Evolutionary conservation across 2,797 vertebrate species (phyloP).

Genomic region (Oceanodroma leucorhoa): DNA sequence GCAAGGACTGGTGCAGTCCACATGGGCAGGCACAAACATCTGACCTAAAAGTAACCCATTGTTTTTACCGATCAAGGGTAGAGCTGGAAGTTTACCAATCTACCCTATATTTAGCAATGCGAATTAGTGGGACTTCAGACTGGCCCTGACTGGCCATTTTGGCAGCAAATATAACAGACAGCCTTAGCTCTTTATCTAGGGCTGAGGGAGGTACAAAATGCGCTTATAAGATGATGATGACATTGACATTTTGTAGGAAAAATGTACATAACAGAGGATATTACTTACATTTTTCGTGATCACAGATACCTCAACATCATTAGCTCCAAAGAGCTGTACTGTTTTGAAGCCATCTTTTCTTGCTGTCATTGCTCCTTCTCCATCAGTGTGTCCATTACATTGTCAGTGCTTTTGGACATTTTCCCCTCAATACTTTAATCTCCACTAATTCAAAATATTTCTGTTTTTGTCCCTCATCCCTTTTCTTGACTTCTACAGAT

Average conservation of each 20-base stretch:
- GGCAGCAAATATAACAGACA: not conserved
- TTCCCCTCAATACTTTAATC: not conserved
- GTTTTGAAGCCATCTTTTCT: not conserved
- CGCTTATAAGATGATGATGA: not conserved
- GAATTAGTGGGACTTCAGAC: not conserved
- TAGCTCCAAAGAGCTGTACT: not conserved
- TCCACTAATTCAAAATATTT: not conserved
- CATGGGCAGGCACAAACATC: not conserved
- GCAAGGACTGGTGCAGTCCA: not conserved
- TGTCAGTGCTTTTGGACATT: not conserved
- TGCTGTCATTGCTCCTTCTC: not conserved
- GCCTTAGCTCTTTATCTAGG: not conserved
- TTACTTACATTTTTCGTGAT: conserved; percentile 31
- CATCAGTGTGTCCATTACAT: not conserved
- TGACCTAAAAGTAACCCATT: not conserved
- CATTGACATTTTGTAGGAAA: not conserved
- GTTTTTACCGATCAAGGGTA: not conserved
- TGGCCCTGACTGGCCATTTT: not conserved
- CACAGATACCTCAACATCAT: not conserved
- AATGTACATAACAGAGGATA: not conserved
- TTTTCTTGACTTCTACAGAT: conserved; percentile 48
- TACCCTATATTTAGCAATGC: not conserved
- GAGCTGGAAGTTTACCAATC: not conserved
- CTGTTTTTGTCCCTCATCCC: conserved; percentile 21
- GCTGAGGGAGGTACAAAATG: not conserved